phyloP scores from a whole-genome alignment of 2,113 vertebrate genomes.

The Microcebus griseorufus region DNA sequence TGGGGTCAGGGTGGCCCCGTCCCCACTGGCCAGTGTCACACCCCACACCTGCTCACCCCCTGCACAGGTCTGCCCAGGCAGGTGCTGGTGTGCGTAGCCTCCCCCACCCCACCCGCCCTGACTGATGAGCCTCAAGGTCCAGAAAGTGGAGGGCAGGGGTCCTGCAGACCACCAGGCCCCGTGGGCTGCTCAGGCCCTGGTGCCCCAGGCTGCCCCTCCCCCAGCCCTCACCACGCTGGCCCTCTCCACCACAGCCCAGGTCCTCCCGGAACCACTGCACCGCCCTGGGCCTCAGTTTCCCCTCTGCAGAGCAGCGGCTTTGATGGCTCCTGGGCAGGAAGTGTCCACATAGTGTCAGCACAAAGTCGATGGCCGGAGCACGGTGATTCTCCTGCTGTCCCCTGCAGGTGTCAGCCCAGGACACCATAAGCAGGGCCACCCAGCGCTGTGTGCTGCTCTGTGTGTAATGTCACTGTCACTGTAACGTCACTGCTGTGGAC shows the following conservation, averaged over 20 bases:
- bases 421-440: too few species aligned
- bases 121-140: too few species aligned
- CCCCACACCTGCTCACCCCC: not conserved
- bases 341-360: accelerated
- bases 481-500: too few species aligned
- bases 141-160: too few species aligned
- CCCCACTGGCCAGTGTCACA: not conserved
- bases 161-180: too few species aligned
- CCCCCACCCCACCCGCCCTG: too few species aligned
- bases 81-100: too few species aligned
- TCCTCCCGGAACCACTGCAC: not conserved
- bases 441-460: too few species aligned
- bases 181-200: not conserved
- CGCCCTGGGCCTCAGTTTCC: not conserved
- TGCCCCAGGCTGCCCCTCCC: not conserved
- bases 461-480: too few species aligned
- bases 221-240: accelerated
- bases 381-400: accelerated
- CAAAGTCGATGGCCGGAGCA: accelerated
- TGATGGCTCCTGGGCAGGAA: not conserved
- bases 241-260: not conserved
- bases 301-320: not conserved
- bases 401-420: not conserved
- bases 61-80: not conserved
- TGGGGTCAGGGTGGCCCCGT: not conserved